phyloP scores from a whole-genome alignment of 2,113 vertebrate species.

The Gasterosteus nipponicus region DNA sequence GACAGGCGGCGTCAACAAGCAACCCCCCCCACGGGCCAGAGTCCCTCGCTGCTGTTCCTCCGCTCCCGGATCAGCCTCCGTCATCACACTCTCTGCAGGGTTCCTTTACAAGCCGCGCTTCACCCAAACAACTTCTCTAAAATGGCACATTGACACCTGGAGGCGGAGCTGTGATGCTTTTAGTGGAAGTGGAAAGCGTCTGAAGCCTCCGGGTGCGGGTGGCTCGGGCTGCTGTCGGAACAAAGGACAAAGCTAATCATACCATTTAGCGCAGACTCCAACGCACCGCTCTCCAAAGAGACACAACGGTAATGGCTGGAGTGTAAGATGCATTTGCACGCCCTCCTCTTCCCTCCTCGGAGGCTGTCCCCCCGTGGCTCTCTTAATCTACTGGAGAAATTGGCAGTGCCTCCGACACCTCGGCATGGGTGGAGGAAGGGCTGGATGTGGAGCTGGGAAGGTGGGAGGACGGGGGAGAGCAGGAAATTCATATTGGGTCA shows the following conservation, averaged over 20 bases:
- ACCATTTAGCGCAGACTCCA: slow-evolving; percentile 55
- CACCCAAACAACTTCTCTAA: slow-evolving; percentile 52
- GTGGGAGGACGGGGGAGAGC: slow-evolving; percentile 38
- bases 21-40: slow-evolving; percentile 32
- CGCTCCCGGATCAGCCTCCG: slow-evolving; percentile 50
- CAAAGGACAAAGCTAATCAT: slow-evolving; percentile 61
- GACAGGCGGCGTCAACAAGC: slow-evolving; percentile 21
- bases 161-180: slow-evolving; percentile 51
- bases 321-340: slow-evolving; percentile 48
- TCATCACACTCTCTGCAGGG: slow-evolving; percentile 60
- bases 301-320: slow-evolving; percentile 17
- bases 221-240: slow-evolving; percentile 34
- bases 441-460: slow-evolving; percentile 22
- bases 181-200: slow-evolving; percentile 43
- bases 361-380: slow-evolving; percentile 55
- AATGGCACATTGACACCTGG: slow-evolving; percentile 35
- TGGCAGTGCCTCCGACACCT: slow-evolving; percentile 27
- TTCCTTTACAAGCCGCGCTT: slow-evolving; percentile 38
- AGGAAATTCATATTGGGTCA: slow-evolving; percentile 35
- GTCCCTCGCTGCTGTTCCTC: slow-evolving; percentile 27
- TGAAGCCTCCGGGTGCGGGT: slow-evolving; percentile 1
- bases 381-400: slow-evolving; percentile 66
- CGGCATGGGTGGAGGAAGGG: slow-evolving; percentile 10
- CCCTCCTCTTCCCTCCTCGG: slow-evolving; percentile 19
- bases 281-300: slow-evolving; percentile 42